Evolutionary conservation across 2,888 invertebrate genomes (phyloP), one percentile per base, ranked within the genome.

Genomic region (Leptinotarsa peninsularis): DNA sequence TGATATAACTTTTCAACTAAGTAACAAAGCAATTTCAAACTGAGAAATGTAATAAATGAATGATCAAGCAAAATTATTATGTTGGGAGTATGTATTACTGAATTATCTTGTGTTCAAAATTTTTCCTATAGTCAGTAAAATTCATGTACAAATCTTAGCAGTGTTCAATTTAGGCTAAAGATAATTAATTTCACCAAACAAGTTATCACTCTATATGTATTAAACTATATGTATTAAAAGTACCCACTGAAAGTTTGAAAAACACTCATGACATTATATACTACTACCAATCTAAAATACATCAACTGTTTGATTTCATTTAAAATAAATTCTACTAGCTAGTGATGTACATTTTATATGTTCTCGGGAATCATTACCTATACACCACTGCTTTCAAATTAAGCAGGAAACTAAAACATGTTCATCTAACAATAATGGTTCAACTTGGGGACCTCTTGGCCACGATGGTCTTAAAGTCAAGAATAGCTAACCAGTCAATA

Each of bases 371-470:
- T 58, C 7, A 21, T 56, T 56, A 18, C 21, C 23, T 58, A 4
- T 58, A 58, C 23, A 58, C 58, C 58, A 58, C 14, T 21, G 23
- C 23, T 15, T 58, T 15, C 0, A 58, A 58, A 58, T 23, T 15
- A 58, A 23, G 23, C 23, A 23, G 15, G 23, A 58, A 54, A n/a
- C 13, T 27, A 21, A 21, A 58, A 23, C 21, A 58, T 23, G 27
- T 58, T 23, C 21, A 15, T 10, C 15, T 58, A 58, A 58, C 58
- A 58, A 58, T 58, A 58, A 58, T 58, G 23, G 21, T 58, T 58
- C 43, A 43, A 23, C 58, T 58, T 23, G 27, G 14, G 23, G 43
- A 60, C 63, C 63, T 63, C 63, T 33, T 63, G 63, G 33, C 43
- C 27, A 33, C 43, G 43, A 43, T 10, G 10, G 43, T 43, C 63